Evolutionary conservation across 37 sponge, comb jelly and placozoan species (phyloP), one percentile per base, ranked within the genome.

Genomic region (Ianthella basta): DNA sequence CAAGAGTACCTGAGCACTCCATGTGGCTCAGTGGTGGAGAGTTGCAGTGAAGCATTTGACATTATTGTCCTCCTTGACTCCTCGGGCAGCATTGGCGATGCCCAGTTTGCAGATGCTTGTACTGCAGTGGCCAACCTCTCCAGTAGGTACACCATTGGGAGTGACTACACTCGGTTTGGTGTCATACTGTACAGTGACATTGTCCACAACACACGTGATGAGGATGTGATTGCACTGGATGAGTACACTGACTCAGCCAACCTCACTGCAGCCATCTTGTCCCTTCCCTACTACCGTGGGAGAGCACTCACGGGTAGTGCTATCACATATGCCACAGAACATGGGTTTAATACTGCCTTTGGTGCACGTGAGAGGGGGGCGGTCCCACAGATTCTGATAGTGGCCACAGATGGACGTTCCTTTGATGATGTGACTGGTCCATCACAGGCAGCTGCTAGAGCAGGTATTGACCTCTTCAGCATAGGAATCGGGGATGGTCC

Each of bases 51-150:
- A 44, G 50, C 3, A 8, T 44, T n/a, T 29, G 78, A 75, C 40
- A 24, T 75, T 24, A 75, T 75, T 23, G 78, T 75, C n/a, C 78
- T 75, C 2, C 37, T 75, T 50, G 78, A 75, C 78, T 53, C 25
- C 54, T 75, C 78, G 1, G 78, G 78, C 40, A 75, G 78, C 25
- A 50, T 75, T 4, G 78, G 78, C 2, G 13, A 41, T 1, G n/a
- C 0, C 1, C 23, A 75, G 10, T 75, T 75, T 35, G 27, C 70
- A 1, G 34, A 32, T 1, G 70, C 70, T 35, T 33, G 12, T 18
- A 30, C 29, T 35, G 29, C 29, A 30, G 34, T 35, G 29, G 70
- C 70, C 34, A 35, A 69, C 18, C 34, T 69, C 33, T 69, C 70
- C 35, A 34, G 29, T 1, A 30, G 29, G 70, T 69, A 69, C 34